Evolutionary conservation across 2,113 vertebrate genomes (phyloP).

Genomic region (Columba janthina): DNA sequence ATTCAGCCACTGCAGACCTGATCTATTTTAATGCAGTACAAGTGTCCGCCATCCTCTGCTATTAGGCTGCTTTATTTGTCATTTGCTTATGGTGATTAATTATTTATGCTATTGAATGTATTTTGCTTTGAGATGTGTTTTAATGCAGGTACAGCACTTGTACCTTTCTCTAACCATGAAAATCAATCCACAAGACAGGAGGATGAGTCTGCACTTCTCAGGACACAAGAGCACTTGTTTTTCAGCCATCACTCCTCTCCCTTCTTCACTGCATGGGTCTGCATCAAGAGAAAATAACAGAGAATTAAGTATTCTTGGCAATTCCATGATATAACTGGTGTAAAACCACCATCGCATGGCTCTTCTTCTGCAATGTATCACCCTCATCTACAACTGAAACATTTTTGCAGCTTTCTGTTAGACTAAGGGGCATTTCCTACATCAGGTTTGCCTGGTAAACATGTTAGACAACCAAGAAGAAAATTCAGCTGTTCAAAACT

Average conservation of each 20-base stretch:
- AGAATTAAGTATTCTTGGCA: not conserved
- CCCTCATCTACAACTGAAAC: not conserved
- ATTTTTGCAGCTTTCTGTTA: not conserved
- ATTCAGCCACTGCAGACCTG: not conserved
- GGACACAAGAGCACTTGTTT: not conserved
- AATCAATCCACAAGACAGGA: not conserved
- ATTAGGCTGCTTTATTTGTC: constrained; percentile 12
- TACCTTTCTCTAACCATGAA: not conserved
- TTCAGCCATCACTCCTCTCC: not conserved
- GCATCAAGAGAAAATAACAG: not conserved
- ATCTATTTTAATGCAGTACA: constrained; percentile 25
- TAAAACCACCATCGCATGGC: accelerated
- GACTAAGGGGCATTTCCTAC: not conserved
- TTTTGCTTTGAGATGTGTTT: not conserved
- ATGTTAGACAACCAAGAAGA: not conserved
- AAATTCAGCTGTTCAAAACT: not conserved
- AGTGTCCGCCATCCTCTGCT: not conserved
- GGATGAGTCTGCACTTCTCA: constrained; percentile 14
- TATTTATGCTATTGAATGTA: constrained; percentile 18
- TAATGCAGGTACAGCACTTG: not conserved
- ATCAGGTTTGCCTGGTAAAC: not conserved
- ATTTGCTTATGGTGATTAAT: constrained; percentile 22
- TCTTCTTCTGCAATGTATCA: not conserved
- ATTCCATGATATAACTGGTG: not conserved
- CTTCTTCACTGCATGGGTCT: not conserved